A percentile compares a stretch with the other conserved stretches of the same genome.
These are phyloP conservation scores for Megastigmus dorsalis DNA, from an alignment of 2,888 invertebrate genomes.

Conservation along the genomic window DNA sequence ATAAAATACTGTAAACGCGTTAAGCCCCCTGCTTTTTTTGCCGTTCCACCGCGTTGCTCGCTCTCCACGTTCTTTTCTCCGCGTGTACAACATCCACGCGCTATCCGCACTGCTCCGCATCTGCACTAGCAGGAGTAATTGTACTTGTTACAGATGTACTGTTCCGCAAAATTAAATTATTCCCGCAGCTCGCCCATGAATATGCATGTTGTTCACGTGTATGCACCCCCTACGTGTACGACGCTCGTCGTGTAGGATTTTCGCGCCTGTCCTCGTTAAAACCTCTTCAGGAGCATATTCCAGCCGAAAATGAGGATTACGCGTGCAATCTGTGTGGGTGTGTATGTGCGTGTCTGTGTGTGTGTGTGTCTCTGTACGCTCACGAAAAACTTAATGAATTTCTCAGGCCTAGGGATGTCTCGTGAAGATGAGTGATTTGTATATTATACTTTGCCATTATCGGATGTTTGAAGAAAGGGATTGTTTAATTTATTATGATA, in stretches of 20 bases:
- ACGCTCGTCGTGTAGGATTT: neutral
- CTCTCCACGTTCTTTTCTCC: neutral
- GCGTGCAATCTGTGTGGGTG: too few relatives aligned
- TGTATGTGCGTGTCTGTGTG: too few relatives aligned
- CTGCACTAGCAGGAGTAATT: slow-evolving; percentile 32
- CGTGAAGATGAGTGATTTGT: too few relatives aligned
- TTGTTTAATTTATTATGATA: too few relatives aligned
- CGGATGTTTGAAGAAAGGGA: too few relatives aligned
- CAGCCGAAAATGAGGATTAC: slow-evolving; percentile 3
- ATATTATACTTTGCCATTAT: too few relatives aligned
- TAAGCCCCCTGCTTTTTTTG: slow-evolving; percentile 9
- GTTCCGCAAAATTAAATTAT: slow-evolving; percentile 52
- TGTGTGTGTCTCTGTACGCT: too few relatives aligned
- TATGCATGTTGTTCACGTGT: slow-evolving; percentile 32
- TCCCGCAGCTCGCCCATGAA: slow-evolving; percentile 40
- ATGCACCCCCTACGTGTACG: too few relatives aligned
- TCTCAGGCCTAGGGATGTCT: too few relatives aligned
- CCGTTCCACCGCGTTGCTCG: neutral
- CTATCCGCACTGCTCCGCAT: slow-evolving; percentile 4
- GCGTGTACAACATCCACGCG: neutral
- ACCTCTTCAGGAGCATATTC: slow-evolving; percentile 9
- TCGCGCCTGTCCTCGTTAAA: slow-evolving; percentile 22
- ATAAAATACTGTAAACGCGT: too few relatives aligned
- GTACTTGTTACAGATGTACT: slow-evolving; percentile 43
- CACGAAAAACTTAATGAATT: too few relatives aligned